Conservation (phyloP, 2,797 vertebrate species). For the Kryptolebias ocellatus region DNA sequence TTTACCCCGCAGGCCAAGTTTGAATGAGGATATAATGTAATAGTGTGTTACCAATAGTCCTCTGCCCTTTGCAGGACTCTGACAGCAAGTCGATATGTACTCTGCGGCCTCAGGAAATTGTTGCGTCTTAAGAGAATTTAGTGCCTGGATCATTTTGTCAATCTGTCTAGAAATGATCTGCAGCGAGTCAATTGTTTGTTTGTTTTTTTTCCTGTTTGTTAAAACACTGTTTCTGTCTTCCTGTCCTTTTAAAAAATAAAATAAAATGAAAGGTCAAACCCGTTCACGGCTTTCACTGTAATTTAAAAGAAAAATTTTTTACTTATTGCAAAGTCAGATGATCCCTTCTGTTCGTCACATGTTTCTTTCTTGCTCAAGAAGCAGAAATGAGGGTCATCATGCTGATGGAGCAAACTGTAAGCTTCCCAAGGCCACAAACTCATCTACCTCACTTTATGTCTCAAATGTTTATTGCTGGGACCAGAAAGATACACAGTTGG, state of each 20-base stretch:
- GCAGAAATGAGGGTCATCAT: slow-evolving; percentile 40
- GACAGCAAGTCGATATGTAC: slow-evolving; percentile 54
- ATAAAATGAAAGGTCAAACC: slow-evolving; percentile 12
- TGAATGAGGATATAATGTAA: slow-evolving; percentile 82
- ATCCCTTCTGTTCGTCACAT: slow-evolving; percentile 70
- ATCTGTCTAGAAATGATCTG: slow-evolving; percentile 31
- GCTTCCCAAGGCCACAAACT: slow-evolving; percentile 9
- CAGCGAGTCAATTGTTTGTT: slow-evolving; percentile 10
- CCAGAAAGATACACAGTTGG: not conserved
- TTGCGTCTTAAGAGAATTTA: slow-evolving; percentile 52
- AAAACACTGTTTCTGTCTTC: slow-evolving; percentile 12
- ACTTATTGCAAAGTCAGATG: slow-evolving; percentile 70
- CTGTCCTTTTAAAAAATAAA: slow-evolving; percentile 12
- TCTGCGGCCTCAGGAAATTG: slow-evolving; percentile 59
- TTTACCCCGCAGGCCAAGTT: slow-evolving; percentile 74
- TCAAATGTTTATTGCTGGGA: slow-evolving; percentile 1
- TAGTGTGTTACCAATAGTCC: slow-evolving; percentile 66
- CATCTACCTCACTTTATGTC: slow-evolving; percentile 15
- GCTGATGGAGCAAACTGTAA: slow-evolving; percentile 21
- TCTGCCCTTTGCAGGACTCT: slow-evolving; percentile 77
- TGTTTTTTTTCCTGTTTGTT: not conserved
- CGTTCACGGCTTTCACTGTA: slow-evolving; percentile 21
- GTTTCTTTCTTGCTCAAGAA: slow-evolving; percentile 55
- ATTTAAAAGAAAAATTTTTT: slow-evolving; percentile 12
- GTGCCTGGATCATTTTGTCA: slow-evolving; percentile 38